phyloP scores from a whole-genome alignment of 2,888 invertebrate species.

The Cheilosia grossa region DNA sequence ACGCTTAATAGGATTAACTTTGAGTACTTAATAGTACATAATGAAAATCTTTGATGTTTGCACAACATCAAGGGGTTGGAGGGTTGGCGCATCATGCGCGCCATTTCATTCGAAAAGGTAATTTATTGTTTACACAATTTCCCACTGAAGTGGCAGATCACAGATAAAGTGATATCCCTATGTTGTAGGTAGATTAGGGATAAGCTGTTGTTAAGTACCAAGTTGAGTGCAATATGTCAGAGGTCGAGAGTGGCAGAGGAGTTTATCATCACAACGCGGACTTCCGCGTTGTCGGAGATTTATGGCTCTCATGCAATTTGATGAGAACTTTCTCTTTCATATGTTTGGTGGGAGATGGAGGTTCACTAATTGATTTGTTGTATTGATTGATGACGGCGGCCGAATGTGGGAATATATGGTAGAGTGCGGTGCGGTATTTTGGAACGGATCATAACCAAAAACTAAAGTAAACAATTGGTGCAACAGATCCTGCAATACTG shows the following conservation, averaged over 20 bases:
- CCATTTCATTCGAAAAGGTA: slow-evolving; percentile 70
- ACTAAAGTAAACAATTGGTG: too few species aligned
- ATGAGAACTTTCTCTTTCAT: slow-evolving; percentile 42
- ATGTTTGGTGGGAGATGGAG: slow-evolving; percentile 29
- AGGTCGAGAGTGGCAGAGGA: slow-evolving; percentile 21
- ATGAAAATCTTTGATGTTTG: slow-evolving; percentile 68
- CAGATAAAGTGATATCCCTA: slow-evolving; percentile 16
- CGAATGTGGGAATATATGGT: neutral
- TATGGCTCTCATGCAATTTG: slow-evolving; percentile 52
- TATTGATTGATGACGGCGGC: slow-evolving; percentile 44
- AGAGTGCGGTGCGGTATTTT: neutral
- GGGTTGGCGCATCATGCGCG: slow-evolving; percentile 58
- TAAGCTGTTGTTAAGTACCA: slow-evolving; percentile 65
- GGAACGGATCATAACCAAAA: too few species aligned
- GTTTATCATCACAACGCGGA: slow-evolving; percentile 48
- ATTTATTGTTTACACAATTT: slow-evolving; percentile 74
- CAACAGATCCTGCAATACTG: too few species aligned
- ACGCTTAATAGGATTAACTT: slow-evolving; percentile 73
- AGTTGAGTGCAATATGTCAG: slow-evolving; percentile 47
- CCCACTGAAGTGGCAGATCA: slow-evolving; percentile 69
- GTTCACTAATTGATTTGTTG: slow-evolving; percentile 62
- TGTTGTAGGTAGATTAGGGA: slow-evolving; percentile 72
- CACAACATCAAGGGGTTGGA: slow-evolving; percentile 69
- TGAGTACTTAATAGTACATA: slow-evolving; percentile 65
- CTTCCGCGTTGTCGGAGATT: slow-evolving; percentile 62